Conservation (phyloP, 2,113 vertebrate species). For the Dasypus novemcinctus region DNA sequence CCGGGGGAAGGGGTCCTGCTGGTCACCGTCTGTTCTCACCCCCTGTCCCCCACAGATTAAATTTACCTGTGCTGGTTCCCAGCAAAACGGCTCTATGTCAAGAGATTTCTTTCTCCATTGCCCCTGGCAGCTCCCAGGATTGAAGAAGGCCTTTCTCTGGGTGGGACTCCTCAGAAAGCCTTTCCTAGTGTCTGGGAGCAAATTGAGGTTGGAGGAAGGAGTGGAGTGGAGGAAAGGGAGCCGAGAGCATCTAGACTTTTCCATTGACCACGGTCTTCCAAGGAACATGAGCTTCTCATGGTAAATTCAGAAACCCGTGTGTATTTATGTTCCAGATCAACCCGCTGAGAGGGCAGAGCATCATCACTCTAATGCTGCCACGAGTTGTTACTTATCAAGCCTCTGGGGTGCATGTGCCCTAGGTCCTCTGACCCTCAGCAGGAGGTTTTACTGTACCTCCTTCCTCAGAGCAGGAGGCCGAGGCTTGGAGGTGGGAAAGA, state of each 20-base stretch:
- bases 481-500: neutral
- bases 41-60: neutral
- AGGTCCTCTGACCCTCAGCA: neutral
- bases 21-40: neutral
- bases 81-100: neutral
- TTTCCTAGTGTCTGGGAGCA: neutral
- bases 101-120: neutral
- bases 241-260: neutral
- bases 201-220: too few relatives aligned
- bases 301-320: neutral
- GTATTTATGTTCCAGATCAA: too few relatives aligned
- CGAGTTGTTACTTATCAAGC: neutral
- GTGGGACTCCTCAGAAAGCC: neutral
- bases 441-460: neutral
- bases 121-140: constrained; percentile 27
- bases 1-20: neutral
- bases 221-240: neutral
- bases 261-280: neutral
- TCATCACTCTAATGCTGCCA: accelerated
- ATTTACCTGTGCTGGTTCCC: constrained; percentile 26
- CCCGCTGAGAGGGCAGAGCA: accelerated
- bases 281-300: too few relatives aligned
- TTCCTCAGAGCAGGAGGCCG: neutral
- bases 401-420: accelerated
- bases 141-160: neutral